Conservation (phyloP, 2,797 vertebrate species). For the Cyclura pinguis region DNA sequence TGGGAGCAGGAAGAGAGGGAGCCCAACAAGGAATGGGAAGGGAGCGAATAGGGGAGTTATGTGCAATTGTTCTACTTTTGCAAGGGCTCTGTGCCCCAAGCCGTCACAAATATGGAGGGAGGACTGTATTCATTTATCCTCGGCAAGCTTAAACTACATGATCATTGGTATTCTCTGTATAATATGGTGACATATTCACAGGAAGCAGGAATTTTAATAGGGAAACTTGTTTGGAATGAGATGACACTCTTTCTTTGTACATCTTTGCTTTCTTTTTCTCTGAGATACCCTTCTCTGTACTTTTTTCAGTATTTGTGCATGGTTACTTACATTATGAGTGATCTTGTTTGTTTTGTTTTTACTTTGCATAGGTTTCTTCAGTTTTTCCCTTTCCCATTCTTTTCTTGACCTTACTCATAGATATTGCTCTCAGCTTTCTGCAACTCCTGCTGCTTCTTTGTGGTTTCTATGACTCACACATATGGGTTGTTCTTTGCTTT, state of each 20-base stretch:
- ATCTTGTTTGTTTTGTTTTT: not conserved
- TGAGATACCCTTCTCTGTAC: not conserved
- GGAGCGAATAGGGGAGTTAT: too few relatives aligned
- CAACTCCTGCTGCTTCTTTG: not conserved
- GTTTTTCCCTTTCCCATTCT: not conserved
- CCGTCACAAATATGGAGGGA: too few relatives aligned
- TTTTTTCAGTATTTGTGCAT: not conserved
- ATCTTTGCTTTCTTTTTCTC: not conserved
- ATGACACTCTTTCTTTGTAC: not conserved
- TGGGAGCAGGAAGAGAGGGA: too few relatives aligned
- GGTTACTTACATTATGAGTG: not conserved
- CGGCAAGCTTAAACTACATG: not conserved
- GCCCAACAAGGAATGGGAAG: too few relatives aligned
- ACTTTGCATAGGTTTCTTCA: not conserved
- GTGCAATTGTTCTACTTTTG: too few relatives aligned
- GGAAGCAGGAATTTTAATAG: not conserved
- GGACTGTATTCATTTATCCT: not conserved
- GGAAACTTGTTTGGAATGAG: not conserved
- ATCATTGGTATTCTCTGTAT: not conserved
- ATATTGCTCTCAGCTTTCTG: not conserved
- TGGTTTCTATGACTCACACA: too few relatives aligned
- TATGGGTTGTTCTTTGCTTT: not conserved
- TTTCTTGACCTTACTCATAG: not conserved
- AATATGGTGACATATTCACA: not conserved
- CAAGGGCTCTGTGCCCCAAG: too few relatives aligned